phyloP scores from a whole-genome alignment of 2,113 vertebrate genomes.

The Phaethon lepturus region DNA sequence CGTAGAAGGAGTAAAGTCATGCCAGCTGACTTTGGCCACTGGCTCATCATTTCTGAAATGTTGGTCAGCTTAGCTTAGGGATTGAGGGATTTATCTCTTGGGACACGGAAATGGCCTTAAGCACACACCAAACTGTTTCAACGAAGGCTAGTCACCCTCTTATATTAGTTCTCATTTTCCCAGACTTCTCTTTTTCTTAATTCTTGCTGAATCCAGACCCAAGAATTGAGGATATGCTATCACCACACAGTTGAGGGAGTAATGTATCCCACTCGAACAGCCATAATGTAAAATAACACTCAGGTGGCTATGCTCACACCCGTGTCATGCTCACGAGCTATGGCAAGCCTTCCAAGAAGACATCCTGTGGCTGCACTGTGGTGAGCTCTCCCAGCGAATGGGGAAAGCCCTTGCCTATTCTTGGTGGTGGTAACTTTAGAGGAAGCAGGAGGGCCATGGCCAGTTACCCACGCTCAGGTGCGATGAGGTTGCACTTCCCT shows the following conservation, averaged over 20 bases:
- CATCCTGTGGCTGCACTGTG: not conserved
- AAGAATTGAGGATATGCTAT: not conserved
- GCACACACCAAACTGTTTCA: not conserved
- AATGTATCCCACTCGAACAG: not conserved
- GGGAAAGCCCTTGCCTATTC: not conserved
- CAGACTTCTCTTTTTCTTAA: not conserved
- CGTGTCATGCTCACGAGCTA: fast-evolving
- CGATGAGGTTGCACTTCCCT: not conserved
- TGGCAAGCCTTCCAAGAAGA: not conserved
- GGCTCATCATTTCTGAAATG: not conserved
- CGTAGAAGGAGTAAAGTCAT: not conserved
- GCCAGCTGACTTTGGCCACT: not conserved
- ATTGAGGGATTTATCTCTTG: not conserved
- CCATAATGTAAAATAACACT: not conserved
- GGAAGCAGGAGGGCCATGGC: not conserved
- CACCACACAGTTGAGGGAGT: not conserved
- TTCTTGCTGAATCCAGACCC: not conserved
- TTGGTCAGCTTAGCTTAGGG: not conserved
- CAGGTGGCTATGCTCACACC: not conserved
- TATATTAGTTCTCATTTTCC: not conserved
- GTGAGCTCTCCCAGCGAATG: not conserved
- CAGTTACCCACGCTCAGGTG: not conserved
- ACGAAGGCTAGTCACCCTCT: not conserved
- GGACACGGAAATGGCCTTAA: not conserved
- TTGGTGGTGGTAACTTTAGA: not conserved